phyloP scores from a whole-genome alignment of 2,113 vertebrate genomes.

The Argyrosomus japonicus region DNA sequence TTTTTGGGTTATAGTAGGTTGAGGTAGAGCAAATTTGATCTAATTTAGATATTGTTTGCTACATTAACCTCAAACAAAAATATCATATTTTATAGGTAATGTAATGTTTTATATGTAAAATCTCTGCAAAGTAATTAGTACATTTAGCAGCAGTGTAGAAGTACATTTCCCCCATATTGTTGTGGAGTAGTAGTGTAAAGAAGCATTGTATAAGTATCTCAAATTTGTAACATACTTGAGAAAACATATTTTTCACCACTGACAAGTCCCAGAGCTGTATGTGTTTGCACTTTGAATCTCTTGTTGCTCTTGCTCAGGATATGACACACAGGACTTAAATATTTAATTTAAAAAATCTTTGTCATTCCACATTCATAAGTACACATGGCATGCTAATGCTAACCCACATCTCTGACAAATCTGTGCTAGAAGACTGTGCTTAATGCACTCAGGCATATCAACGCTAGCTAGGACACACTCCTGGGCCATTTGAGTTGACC shows the following conservation, averaged over 20 bases:
- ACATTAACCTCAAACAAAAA: neutral
- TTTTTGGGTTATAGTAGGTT: neutral
- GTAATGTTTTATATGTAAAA: neutral
- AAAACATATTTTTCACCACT: constrained; percentile 22
- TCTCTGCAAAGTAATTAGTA: neutral
- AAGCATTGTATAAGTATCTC: neutral
- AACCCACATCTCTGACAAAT: constrained; percentile 68
- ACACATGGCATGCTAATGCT: constrained; percentile 59
- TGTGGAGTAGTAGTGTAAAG: neutral
- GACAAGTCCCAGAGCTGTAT: constrained; percentile 29
- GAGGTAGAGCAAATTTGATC: neutral
- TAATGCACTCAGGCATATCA: constrained; percentile 17
- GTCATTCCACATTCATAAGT: constrained; percentile 65
- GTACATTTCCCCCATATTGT: neutral
- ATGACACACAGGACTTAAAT: constrained; percentile 67
- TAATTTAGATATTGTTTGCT: neutral
- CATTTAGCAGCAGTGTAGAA: neutral
- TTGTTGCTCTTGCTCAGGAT: constrained; percentile 50
- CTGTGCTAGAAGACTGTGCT: constrained; percentile 36
- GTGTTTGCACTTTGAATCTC: constrained; percentile 47
- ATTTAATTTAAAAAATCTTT: constrained; percentile 73
- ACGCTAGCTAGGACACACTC: constrained; percentile 23
- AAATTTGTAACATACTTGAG: constrained; percentile 7
- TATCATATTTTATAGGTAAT: neutral
- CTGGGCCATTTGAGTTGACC: constrained; percentile 55